A percentile compares a stretch with the other conserved stretches of the same genome.
These are phyloP conservation scores for Lethocerus indicus DNA, from an alignment of 1,140 invertebrate species.

Conservation along the genomic window DNA sequence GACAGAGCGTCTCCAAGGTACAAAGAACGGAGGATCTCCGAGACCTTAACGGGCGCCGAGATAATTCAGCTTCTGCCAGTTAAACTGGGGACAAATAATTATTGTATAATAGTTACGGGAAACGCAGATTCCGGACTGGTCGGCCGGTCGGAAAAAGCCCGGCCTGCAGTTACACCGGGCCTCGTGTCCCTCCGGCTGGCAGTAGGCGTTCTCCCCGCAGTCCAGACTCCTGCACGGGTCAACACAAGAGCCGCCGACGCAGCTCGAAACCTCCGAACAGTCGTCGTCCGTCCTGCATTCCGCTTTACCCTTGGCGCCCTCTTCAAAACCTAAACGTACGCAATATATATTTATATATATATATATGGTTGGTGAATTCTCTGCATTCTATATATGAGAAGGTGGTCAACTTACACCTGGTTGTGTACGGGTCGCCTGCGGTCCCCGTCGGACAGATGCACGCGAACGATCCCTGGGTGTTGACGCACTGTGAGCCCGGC, in stretches of 20 bases:
- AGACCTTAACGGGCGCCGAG: no score
- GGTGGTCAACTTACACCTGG: constrained; percentile 47
- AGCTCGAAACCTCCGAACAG: constrained; percentile 62
- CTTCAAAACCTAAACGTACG: constrained; percentile 2
- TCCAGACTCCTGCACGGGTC: constrained; percentile 62
- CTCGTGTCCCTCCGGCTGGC: constrained; percentile 72
- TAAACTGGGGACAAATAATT: no score
- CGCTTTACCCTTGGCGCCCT: constrained; percentile 14
- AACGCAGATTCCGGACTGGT: constrained; percentile 55
- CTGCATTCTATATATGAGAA: neutral
- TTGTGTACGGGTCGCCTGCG: constrained; percentile 65
- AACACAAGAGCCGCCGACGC: constrained; percentile 53
- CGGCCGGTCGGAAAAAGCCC: constrained; percentile 62
- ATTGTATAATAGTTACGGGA: constrained; percentile 50
- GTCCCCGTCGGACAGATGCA: constrained; percentile 69
- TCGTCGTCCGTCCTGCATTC: constrained; percentile 55
- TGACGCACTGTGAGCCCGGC: constrained; percentile 69
- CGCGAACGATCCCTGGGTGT: constrained; percentile 65
- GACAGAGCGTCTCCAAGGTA: no score
- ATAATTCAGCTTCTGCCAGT: no score
- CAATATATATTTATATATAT: neutral
- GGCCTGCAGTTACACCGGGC: constrained; percentile 73
- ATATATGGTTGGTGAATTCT: neutral
- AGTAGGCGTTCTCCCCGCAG: constrained; percentile 71
- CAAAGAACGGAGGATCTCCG: no score